phyloP scores from a whole-genome alignment of 1,140 invertebrate species.

The Macrotrachela quadricornifera region DNA sequence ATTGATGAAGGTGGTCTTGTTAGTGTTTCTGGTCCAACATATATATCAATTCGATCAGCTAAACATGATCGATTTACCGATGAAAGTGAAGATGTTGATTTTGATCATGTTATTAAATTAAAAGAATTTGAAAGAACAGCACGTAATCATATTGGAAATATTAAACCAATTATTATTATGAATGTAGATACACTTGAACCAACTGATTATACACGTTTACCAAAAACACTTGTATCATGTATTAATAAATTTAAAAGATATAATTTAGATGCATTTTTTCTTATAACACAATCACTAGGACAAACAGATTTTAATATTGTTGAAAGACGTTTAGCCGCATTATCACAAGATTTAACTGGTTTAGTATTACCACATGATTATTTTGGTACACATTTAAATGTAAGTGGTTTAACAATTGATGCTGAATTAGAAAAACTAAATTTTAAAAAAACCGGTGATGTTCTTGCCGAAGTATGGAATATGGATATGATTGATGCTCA shows the following conservation, averaged over 20 bases:
- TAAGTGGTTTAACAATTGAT: constrained; percentile 18
- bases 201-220: constrained; percentile 25
- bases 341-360: constrained; percentile 22
- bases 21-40: no score
- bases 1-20: no score
- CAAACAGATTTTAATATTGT: constrained; percentile 20
- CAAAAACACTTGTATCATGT: constrained; percentile 18
- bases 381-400: constrained; percentile 25
- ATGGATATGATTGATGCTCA: constrained; percentile 14
- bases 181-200: constrained; percentile 21
- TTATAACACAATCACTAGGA: constrained; percentile 28
- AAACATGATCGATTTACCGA: no score
- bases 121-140: no score
- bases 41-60: no score
- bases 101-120: no score
- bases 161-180: constrained; percentile 27
- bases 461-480: constrained; percentile 17
- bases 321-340: constrained; percentile 24
- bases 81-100: no score
- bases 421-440: constrained; percentile 20
- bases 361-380: constrained; percentile 23
- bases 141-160: not conserved
- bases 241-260: constrained; percentile 21
- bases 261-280: constrained; percentile 28
- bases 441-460: constrained; percentile 16